Conservation (phyloP, 2,888 invertebrate genomes). For the Campoletis raptor region DNA sequence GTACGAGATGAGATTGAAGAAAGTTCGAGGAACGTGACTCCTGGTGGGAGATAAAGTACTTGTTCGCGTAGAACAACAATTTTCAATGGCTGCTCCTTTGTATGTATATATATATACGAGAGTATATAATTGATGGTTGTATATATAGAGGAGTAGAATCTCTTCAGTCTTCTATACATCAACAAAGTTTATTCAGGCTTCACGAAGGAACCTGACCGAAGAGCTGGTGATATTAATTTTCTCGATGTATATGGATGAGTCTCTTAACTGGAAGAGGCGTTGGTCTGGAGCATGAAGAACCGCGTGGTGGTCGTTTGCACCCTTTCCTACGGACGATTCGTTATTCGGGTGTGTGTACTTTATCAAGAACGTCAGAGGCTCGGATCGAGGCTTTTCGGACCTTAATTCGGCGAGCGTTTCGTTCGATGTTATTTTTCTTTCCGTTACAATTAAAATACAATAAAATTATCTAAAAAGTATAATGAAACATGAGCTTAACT, state of each 20-base stretch:
- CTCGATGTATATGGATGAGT: constrained; percentile 84
- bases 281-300: constrained; percentile 44
- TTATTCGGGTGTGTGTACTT: constrained; percentile 32
- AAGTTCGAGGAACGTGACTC: constrained; percentile 20
- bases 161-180: constrained; percentile 29
- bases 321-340: background rate
- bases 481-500: background rate
- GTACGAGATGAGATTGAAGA: constrained; percentile 35
- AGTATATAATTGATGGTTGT: constrained; percentile 10
- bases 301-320: constrained; percentile 13
- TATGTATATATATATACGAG: background rate
- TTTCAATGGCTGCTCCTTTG: constrained; percentile 26
- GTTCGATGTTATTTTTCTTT: background rate
- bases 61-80: constrained; percentile 33
- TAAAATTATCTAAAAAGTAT: background rate
- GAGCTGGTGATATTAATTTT: constrained; percentile 82
- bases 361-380: constrained; percentile 29
- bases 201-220: constrained; percentile 73
- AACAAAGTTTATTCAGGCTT: constrained; percentile 80
- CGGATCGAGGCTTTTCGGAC: constrained; percentile 17
- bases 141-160: constrained; percentile 28
- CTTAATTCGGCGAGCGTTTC: background rate
- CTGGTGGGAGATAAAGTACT: constrained; percentile 4
- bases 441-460: too few species aligned
- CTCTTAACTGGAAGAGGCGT: constrained; percentile 74